Conservation (phyloP, 2,113 vertebrate species). For the Upupa epops region DNA sequence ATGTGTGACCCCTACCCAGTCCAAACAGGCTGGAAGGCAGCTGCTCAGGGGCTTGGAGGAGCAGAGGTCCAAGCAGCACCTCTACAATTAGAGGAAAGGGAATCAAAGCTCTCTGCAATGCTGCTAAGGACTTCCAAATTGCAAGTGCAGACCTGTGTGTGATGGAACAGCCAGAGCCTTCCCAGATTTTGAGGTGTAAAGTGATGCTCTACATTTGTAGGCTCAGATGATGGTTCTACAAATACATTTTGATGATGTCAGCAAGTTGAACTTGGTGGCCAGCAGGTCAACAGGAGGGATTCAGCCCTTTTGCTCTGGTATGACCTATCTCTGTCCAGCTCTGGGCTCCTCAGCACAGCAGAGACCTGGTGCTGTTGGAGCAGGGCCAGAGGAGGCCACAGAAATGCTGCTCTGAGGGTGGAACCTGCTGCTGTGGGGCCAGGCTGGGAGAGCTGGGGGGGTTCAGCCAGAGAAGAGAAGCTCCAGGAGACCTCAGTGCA, state of each 20-base stretch:
- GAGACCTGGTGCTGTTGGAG: too few relatives aligned
- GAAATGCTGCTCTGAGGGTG: too few relatives aligned
- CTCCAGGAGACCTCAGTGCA: too few relatives aligned
- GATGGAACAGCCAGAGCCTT: background rate
- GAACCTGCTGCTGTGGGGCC: too few relatives aligned
- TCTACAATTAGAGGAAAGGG: background rate
- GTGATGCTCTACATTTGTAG: background rate
- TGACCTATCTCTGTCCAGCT: too few relatives aligned
- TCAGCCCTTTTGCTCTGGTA: too few relatives aligned
- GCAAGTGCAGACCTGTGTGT: fast-evolving
- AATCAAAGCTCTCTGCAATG: background rate
- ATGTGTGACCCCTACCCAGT: fast-evolving
- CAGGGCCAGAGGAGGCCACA: too few relatives aligned
- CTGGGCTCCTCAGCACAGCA: too few relatives aligned
- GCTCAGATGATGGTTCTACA: background rate
- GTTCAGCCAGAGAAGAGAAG: too few relatives aligned
- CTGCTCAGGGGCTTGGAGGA: background rate
- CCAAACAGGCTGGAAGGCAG: background rate
- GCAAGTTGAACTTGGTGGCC: background rate
- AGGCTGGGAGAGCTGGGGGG: too few relatives aligned
- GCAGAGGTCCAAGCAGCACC: background rate
- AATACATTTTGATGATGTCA: background rate
- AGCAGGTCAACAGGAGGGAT: too few relatives aligned
- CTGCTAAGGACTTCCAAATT: background rate
- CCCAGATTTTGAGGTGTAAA: background rate